phyloP scores from a whole-genome alignment of 2,888 invertebrate genomes.

The Acrobasis suavella region DNA sequence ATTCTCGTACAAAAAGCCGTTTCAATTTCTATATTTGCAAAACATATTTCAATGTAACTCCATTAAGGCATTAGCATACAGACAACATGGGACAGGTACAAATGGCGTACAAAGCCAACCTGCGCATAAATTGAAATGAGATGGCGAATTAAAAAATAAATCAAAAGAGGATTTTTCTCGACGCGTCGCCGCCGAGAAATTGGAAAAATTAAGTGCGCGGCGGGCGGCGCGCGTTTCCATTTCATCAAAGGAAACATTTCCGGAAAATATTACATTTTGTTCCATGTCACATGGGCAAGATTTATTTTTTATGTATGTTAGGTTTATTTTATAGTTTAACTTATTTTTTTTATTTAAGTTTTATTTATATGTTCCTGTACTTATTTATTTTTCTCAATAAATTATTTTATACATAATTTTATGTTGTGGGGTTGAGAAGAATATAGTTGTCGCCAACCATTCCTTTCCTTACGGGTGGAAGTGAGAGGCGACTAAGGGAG shows the following conservation, averaged over 20 bases:
- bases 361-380: no score
- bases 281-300: no score
- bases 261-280: neutral
- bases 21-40: conserved; percentile 17
- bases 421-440: no score
- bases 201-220: conserved; percentile 66
- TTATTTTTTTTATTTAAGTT: no score
- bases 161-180: conserved; percentile 78
- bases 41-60: conserved; percentile 34
- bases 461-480: no score
- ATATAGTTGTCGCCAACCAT: no score
- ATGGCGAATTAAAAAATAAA: conserved; percentile 80
- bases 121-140: conserved; percentile 77
- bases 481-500: no score
- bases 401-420: no score
- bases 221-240: conserved; percentile 21
- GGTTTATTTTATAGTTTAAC: no score
- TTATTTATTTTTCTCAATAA: no score
- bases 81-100: conserved; percentile 70
- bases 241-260: conserved; percentile 17
- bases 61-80: conserved; percentile 65
- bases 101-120: conserved; percentile 60
- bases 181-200: conserved; percentile 72
- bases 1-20: neutral
- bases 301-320: no score